A percentile compares a stretch with the other conserved stretches of the same genome.
phyloP scores from a whole-genome alignment of 2,113 vertebrate genomes.

The Myotis lucifugus region DNA sequence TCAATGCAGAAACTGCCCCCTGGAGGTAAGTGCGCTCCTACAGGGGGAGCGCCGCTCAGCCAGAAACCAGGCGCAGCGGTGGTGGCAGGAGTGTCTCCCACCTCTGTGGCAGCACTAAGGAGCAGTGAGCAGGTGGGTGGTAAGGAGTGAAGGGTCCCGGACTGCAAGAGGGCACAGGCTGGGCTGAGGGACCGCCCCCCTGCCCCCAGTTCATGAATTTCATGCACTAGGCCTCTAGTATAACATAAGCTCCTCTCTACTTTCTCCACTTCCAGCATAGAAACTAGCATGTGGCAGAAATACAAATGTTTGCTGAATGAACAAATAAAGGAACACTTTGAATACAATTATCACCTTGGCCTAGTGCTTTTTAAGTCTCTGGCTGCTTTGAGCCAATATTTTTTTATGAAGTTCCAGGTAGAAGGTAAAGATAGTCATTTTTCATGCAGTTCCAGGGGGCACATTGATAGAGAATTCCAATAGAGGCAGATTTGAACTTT shows the following conservation, averaged over 20 bases:
- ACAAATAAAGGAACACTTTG: not conserved
- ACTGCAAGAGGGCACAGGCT: too few relatives aligned
- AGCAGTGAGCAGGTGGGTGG: too few relatives aligned
- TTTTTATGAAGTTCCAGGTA: conserved; percentile 8
- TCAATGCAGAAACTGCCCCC: too few relatives aligned
- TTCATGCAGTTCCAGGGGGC: not conserved
- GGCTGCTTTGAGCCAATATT: not conserved
- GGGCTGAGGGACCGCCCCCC: too few relatives aligned
- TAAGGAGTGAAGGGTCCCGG: too few relatives aligned
- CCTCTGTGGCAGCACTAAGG: too few relatives aligned
- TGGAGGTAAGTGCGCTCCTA: too few relatives aligned
- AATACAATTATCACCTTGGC: not conserved
- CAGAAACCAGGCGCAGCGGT: too few relatives aligned
- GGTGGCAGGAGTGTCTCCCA: too few relatives aligned
- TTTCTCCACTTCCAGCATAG: not conserved
- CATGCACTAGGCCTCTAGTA: too few relatives aligned
- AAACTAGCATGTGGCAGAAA: not conserved
- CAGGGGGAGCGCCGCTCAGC: too few relatives aligned
- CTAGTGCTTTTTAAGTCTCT: not conserved
- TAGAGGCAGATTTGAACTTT: not conserved
- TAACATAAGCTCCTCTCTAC: not conserved
- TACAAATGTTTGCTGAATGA: not conserved
- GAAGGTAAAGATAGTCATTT: not conserved
- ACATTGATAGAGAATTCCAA: not conserved
- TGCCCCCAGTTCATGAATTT: too few relatives aligned